phyloP scores from a whole-genome alignment of 2,888 invertebrate genomes.

The Dasypogon diadema region DNA sequence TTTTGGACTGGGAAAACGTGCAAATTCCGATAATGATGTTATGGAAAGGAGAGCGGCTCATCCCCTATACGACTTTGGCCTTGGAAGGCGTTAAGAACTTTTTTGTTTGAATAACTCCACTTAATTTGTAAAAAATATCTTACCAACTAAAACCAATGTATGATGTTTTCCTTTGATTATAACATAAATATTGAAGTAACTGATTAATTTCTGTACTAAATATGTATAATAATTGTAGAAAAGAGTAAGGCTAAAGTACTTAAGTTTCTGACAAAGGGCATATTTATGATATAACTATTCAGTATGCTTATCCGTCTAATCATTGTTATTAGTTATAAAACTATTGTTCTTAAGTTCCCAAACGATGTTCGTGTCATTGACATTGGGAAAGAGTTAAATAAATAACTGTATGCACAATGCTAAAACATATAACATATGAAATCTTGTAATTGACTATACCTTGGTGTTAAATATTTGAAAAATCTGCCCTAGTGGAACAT shows the following conservation, averaged over 20 bases:
- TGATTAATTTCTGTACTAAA: background rate
- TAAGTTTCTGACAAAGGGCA: background rate
- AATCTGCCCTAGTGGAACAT: slow-evolving; percentile 24
- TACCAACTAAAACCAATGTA: background rate
- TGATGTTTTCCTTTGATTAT: background rate
- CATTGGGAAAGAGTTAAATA: background rate
- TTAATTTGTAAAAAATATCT: background rate
- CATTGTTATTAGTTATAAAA: slow-evolving; percentile 7
- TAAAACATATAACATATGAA: slow-evolving; percentile 41
- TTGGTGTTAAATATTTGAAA: slow-evolving; percentile 36
- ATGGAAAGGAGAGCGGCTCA: slow-evolving; percentile 60
- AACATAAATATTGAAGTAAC: background rate
- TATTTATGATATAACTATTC: background rate
- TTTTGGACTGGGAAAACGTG: slow-evolving; percentile 77
- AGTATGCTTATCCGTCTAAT: background rate
- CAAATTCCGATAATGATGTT: slow-evolving; percentile 56
- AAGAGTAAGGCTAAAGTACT: background rate
- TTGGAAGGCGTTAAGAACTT: slow-evolving; percentile 71
- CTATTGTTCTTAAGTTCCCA: background rate
- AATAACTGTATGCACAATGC: slow-evolving; percentile 39
- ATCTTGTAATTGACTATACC: slow-evolving; percentile 23
- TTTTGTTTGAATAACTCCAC: slow-evolving; percentile 31
- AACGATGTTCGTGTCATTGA: background rate
- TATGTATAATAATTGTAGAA: slow-evolving; percentile 1
- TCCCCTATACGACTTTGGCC: slow-evolving; percentile 71